Percentiles rank a stretch among this genome's conserved stretches.
Evolutionary conservation across 2,888 invertebrate genomes (phyloP).

Genomic region (Dolichomitus sp.): DNA sequence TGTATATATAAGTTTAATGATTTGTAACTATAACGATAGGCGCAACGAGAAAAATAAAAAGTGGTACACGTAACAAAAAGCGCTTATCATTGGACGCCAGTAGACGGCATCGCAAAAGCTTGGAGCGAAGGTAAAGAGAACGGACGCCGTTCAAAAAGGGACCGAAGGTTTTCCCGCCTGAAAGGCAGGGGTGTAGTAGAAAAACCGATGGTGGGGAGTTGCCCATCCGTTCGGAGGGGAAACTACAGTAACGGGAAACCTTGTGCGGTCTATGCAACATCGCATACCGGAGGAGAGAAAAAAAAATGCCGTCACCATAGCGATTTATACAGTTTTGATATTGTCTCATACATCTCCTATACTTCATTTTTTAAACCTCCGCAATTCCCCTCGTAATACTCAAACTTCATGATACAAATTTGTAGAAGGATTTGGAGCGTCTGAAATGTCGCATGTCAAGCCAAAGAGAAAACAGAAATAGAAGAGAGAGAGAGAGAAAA

Average conservation of each 20-base stretch:
- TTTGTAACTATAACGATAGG: background rate
- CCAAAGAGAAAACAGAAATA: slow-evolving; percentile 10
- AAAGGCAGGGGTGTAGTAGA: slow-evolving; percentile 42
- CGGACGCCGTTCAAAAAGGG: slow-evolving; percentile 16
- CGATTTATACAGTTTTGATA: background rate
- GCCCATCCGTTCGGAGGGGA: slow-evolving; percentile 25
- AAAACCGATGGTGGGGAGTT: slow-evolving; percentile 9
- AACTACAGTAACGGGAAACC: slow-evolving; percentile 26
- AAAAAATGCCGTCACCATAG: slow-evolving; percentile 3
- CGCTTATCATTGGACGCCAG: background rate
- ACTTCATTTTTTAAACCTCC: background rate
- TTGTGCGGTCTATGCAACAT: slow-evolving; percentile 29
- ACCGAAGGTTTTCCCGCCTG: slow-evolving; percentile 61
- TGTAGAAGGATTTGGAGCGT: background rate
- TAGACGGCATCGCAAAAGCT: slow-evolving; percentile 13
- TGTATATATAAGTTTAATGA: background rate
- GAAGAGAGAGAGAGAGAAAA: slow-evolving; percentile 1
- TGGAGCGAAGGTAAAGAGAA: slow-evolving; percentile 17
- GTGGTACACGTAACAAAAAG: background rate
- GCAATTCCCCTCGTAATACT: no score
- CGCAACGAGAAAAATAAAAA: background rate
- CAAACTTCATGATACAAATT: background rate
- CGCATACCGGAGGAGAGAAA: slow-evolving; percentile 4
- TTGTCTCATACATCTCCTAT: background rate
- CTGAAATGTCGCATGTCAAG: slow-evolving; percentile 11